Evolutionary conservation across 53 echinoderm and acorn worm species (phyloP).

Genomic region (Patiria pectinifera): DNA sequence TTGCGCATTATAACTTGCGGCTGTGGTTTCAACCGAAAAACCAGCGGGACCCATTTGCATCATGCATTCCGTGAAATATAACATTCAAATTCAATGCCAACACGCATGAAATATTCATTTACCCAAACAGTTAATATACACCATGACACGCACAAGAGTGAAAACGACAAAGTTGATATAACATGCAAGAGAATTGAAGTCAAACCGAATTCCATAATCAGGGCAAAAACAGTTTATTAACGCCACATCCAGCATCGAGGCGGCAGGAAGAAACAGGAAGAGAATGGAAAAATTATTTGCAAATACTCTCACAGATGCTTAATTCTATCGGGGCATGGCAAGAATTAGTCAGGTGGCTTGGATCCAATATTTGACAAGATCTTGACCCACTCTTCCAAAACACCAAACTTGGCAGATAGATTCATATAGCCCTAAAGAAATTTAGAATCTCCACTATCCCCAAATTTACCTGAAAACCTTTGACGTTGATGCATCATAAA

Average conservation of each 20-base stretch:
- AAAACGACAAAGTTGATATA: neutral
- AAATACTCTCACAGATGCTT: neutral
- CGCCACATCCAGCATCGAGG: conserved; percentile 34
- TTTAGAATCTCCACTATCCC: too few species aligned
- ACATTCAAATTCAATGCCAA: neutral
- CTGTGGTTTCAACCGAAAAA: conserved; percentile 1
- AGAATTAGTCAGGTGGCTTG: too few species aligned
- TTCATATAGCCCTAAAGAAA: too few species aligned
- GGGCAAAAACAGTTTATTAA: neutral
- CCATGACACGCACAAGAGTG: neutral
- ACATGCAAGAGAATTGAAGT: conserved; percentile 10
- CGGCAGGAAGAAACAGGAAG: neutral
- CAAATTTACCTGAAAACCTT: too few species aligned
- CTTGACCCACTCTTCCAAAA: too few species aligned
- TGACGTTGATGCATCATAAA: too few species aligned
- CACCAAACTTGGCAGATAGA: too few species aligned
- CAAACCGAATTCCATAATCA: conserved; percentile 13
- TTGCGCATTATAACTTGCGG: conserved; percentile 18
- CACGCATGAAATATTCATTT: neutral
- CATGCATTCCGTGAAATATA: conserved; percentile 3
- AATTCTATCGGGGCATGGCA: too few species aligned
- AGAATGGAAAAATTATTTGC: conserved; percentile 6
- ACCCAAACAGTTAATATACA: neutral
- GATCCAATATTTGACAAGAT: too few species aligned
- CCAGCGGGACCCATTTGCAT: neutral